Base-by-base conservation (phyloP, 1,140 invertebrate species). In the Scylla paramamosain region DNA sequence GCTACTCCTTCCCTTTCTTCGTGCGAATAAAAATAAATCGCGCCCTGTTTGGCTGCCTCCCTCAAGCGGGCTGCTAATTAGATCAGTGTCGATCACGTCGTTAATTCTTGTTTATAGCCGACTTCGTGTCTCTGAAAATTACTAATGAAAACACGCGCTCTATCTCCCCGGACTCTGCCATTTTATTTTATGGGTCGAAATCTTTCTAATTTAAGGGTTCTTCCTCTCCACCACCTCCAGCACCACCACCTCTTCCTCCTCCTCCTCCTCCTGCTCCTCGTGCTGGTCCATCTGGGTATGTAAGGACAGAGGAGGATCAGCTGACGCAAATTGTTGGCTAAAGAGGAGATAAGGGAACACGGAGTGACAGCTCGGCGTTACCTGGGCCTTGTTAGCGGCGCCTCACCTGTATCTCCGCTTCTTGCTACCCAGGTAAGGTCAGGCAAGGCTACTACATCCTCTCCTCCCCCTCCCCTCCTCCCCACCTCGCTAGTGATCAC, bases 81-180 rank as follows among this genome's bases (percentile, higher is more conserved):
- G 67, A 77, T 77, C 67, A 77, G 67, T 25, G 20, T 77, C 67
- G 67, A 77, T 77, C 67, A 77, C 67, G 67, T 77, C 67, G 67
- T 77, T 77, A 77, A 77, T 77, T 77, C 20, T 77, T 77, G 67
- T 77, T 77, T 77, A 77, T 77, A 77, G 67, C 20, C 67, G 67
- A 77, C 67, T 77, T 77, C 67, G 67, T 77, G 67, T 77, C 67
- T 77, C 67, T 77, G 67, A 77, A 77, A 77, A 77, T 77, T 77
- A 77, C 67, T 77, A 77, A 77, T 77, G 67, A 77, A 77, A 77
- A 77, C 67, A 77, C 67, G 12, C 20, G 25, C 67, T 20, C 67
- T 77, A 77, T 77, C 67, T 77, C 4, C 67, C 25, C 67, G 6
- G 25, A 12, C 52, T 59, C 52, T 12, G 67, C 16, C 67, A 12